phyloP scores from a whole-genome alignment of 2,113 vertebrate species.

The Thamnophis sirtalis region DNA sequence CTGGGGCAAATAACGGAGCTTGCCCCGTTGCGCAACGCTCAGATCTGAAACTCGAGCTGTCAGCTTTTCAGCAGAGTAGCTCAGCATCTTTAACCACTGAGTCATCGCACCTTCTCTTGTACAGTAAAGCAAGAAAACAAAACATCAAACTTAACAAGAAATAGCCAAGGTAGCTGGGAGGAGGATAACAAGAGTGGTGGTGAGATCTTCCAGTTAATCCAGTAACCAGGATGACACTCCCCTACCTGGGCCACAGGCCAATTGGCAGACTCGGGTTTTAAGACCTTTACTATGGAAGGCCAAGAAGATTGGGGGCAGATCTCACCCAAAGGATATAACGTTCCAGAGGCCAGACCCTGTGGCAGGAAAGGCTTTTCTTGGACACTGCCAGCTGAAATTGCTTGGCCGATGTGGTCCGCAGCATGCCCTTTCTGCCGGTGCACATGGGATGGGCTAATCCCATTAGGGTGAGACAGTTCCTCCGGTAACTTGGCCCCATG shows the following conservation, averaged over 20 bases:
- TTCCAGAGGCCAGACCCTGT: not conserved
- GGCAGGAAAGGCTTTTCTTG: not conserved
- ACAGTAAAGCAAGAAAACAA: not conserved
- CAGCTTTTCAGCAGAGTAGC: not conserved
- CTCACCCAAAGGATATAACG: not conserved
- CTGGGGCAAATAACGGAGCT: not conserved
- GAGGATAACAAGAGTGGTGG: not conserved
- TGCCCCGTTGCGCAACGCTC: not conserved
- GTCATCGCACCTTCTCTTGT: not conserved
- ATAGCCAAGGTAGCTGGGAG: not conserved
- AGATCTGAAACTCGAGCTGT: not conserved
- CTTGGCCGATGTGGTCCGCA: not conserved
- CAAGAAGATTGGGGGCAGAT: not conserved
- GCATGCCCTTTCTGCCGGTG: not conserved
- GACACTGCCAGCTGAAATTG: not conserved
- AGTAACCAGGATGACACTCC: not conserved
- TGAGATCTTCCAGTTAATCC: not conserved
- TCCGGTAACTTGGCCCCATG: not conserved
- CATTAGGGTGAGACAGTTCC: not conserved
- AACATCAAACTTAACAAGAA: not conserved
- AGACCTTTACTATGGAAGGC: too few relatives aligned
- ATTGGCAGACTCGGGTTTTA: not conserved
- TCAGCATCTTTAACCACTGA: not conserved
- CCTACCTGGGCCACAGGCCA: not conserved
- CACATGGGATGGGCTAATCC: not conserved